phyloP scores from a whole-genome alignment of 2,888 invertebrate species.

The Melipona beecheii region DNA sequence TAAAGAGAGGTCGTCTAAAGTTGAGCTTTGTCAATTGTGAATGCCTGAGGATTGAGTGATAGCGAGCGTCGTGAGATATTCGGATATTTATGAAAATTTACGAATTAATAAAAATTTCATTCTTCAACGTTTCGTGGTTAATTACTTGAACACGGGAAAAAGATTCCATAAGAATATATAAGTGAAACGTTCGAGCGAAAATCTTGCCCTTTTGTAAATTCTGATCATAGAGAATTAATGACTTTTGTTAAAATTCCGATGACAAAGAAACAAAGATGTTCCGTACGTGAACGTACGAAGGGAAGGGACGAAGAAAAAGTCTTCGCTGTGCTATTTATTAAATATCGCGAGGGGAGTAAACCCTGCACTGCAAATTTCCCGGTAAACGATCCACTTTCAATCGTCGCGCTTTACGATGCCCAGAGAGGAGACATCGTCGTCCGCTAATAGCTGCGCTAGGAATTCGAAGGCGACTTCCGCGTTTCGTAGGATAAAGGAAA shows the following conservation, averaged over 20 bases:
- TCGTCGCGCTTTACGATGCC: conserved; percentile 67
- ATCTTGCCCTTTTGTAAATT: too few species aligned
- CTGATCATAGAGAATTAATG: too few species aligned
- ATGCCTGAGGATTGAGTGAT: too few species aligned
- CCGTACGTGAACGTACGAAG: not conserved
- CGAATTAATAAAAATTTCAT: too few species aligned
- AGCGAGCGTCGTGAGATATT: too few species aligned
- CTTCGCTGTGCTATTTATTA: not conserved
- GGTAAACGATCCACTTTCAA: conserved; percentile 58
- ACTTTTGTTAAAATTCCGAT: not conserved
- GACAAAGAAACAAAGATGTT: not conserved
- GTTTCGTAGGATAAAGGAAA: conserved; percentile 69
- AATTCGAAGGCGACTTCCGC: conserved; percentile 68
- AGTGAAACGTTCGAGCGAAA: too few species aligned
- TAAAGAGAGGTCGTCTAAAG: too few species aligned
- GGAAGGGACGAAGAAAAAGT: not conserved
- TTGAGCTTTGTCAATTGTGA: too few species aligned
- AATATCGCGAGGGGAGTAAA: not conserved
- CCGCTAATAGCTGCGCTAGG: conserved; percentile 62
- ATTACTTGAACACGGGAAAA: too few species aligned
- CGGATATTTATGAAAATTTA: too few species aligned
- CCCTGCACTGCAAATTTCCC: conserved; percentile 5
- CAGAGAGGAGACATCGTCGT: conserved; percentile 45
- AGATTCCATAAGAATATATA: too few species aligned
- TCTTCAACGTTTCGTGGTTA: too few species aligned